Base-by-base conservation (phyloP, 2,797 vertebrate species). In the Florisuga fusca region DNA sequence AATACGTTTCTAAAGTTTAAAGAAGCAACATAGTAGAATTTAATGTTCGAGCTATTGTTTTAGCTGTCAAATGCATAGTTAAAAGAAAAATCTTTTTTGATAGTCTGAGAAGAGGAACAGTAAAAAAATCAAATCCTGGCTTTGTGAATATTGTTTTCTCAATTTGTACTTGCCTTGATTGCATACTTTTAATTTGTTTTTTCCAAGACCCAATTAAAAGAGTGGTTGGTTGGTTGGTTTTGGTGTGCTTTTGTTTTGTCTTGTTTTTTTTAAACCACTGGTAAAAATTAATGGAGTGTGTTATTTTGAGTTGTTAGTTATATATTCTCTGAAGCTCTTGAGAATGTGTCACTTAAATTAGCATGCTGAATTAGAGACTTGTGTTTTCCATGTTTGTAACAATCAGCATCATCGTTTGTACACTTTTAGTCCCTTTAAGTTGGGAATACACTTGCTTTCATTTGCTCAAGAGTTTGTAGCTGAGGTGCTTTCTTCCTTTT, bases 381-480 rank as follows among this genome's bases (percentile, higher is more conserved):
- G 6, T 31, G 14, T 38, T 15, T 43, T 84, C 27, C 3, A 1
- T 63, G 7, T 84, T 71, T 46, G 13, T 87, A 38, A 31, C 41
- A 11, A 25, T 12, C 0, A 9, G 4, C 16, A 4, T 67, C 1
- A 21, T 9, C 8, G 59, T 27, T 36, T 48, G 45, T 6, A 23
- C 20, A 19, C 22, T 54, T 79, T 87, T 61, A 21, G 7, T 36
- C 10, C 34, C 29, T 55, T 57, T 34, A 34, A 14, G 3, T 22
- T 15, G 25, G 36, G 5, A 46, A 20, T 26, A 5, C 11, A 14
- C 33, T 48, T 59, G 34, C 23, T 85, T 55, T 38, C 25, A 0
- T 6, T 59, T 84, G 55, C n/a, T 41, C 10, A 7, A 15, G 19
- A 10, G 45, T 43, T 38, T 69, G 33, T 34, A 27, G 46, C 3